Conservation (phyloP, 2,113 vertebrate genomes). For the Lepus americanus region DNA sequence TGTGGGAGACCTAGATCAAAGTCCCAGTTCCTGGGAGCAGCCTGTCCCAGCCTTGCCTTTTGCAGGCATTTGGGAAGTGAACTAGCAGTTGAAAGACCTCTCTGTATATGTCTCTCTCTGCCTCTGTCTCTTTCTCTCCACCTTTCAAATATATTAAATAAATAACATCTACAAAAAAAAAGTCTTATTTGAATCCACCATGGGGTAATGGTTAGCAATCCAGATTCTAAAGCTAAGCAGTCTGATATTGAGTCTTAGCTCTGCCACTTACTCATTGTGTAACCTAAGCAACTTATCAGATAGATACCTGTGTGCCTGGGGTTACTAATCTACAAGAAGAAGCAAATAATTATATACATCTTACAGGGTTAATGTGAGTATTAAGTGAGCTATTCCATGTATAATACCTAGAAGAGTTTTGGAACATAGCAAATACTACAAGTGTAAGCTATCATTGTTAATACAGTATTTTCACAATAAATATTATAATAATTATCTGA, state of each 20-base stretch:
- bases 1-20: too few relatives aligned
- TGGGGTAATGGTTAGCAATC: neutral
- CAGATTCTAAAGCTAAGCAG: constrained; percentile 10
- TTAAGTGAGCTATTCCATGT: neutral
- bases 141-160: too few relatives aligned
- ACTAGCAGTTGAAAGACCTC: too few relatives aligned
- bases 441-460: constrained; percentile 10
- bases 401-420: neutral
- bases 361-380: neutral
- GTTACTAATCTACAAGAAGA: neutral
- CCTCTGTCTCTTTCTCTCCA: too few relatives aligned
- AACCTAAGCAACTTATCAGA: neutral
- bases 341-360: neutral
- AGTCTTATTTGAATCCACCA: neutral
- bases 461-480: constrained; percentile 24
- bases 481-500: constrained; percentile 41
- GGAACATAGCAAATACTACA: neutral
- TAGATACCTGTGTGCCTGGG: neutral
- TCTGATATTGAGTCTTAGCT: neutral
- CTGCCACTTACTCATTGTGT: neutral
- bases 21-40: too few relatives aligned
- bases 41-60: too few relatives aligned
- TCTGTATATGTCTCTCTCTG: too few relatives aligned
- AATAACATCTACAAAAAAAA: neutral
- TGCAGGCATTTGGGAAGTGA: too few relatives aligned